phyloP scores from a whole-genome alignment of 2,113 vertebrate genomes.

The Laticauda laticaudata region DNA sequence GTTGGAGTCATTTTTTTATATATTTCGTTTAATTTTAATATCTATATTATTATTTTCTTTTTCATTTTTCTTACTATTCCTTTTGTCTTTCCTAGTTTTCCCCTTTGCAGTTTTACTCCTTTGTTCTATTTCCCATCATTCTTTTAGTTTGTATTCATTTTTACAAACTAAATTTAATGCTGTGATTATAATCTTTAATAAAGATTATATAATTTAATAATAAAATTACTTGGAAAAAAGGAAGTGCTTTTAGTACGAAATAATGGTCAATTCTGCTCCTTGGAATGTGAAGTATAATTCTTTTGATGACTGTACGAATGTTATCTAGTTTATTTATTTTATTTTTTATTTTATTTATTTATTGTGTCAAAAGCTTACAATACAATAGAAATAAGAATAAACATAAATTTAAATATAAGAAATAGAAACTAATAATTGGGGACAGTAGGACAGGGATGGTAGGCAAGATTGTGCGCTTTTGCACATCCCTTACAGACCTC shows the following conservation, averaged over 20 bases:
- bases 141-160: neutral
- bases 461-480: no score
- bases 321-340: neutral
- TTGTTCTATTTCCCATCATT: neutral
- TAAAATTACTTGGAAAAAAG: neutral
- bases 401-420: no score
- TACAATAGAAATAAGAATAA: no score
- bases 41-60: neutral
- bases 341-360: no score
- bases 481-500: no score
- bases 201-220: neutral
- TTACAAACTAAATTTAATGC: neutral
- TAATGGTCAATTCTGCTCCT: neutral
- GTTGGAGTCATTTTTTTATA: neutral
- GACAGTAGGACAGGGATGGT: no score
- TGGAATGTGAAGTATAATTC: neutral
- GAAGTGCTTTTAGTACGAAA: neutral
- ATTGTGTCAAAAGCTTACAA: no score
- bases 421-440: no score
- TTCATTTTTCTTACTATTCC: neutral
- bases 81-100: neutral
- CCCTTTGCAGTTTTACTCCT: neutral
- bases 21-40: neutral
- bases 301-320: neutral
- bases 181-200: neutral